Evolutionary conservation across 2,797 vertebrate genomes (phyloP), one percentile per base, ranked within the genome.

Genomic region (Urocyon cinereoargenteus): DNA sequence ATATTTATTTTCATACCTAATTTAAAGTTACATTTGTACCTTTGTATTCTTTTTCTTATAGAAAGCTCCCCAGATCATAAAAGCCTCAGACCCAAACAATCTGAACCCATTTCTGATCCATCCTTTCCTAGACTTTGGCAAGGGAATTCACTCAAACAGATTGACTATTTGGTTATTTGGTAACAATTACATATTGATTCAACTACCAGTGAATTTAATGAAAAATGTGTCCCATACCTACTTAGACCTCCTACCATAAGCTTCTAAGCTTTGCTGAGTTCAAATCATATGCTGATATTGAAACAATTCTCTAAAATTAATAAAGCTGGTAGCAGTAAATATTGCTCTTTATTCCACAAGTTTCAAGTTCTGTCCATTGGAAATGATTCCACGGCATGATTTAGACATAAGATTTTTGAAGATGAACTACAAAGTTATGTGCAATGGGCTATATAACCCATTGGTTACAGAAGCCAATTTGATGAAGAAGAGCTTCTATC

Each of bases 1-100:
- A 90, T 62, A 92, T 18, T 19, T 45, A 89, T 78, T 96, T 84
- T 91, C 62, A 64, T 79, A 18, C 18, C 26, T 73, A 86, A 82
- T 45, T 85, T 90, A 86, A 86, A 93, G 28, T 55, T 86, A 19
- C 28, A 64, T 86, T 68, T 75, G 10, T 19, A 95, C 91, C 9
- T 45, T 70, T 66, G 18, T 62, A 64, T 87, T 97, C 31, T 95
- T 85, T 91, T 90, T 84, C 66, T 97, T 81, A 87, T 70, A 75
- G n/a, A 92, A 96, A 88, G 13, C 9, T 6, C n/a, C 55, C 64
- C 24, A 93, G 73, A 57, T 36, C 6, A 31, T 93, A 34, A 91
- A 82, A 86, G 34, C 36, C 18, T 62, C 78, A 86, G 34, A 61
- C 11, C 7, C 62, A 62, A 36, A 86, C 53, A 91, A 73, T 13